A percentile compares a stretch with the other conserved stretches of the same genome.
Conservation (phyloP, 2,797 vertebrate genomes). For the Pipistrellus nathusii region DNA sequence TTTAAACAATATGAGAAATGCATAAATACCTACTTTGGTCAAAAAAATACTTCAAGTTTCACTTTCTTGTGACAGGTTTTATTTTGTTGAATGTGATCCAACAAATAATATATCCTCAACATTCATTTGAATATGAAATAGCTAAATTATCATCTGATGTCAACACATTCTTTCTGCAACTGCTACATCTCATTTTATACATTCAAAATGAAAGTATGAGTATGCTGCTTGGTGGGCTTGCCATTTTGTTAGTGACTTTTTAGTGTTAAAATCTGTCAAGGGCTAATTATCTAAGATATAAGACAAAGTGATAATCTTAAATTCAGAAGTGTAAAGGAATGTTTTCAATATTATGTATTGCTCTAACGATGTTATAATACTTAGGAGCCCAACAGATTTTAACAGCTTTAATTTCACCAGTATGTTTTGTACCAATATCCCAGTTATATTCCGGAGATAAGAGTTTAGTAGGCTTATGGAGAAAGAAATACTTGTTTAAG, state of each 20-base stretch:
- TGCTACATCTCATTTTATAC: neutral
- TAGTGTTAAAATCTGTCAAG: neutral
- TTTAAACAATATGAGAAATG: conserved; percentile 1
- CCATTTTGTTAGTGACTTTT: conserved; percentile 21
- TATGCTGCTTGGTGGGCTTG: neutral
- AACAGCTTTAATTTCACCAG: neutral
- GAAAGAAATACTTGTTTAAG: conserved; percentile 79
- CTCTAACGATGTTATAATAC: neutral
- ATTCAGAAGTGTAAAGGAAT: neutral
- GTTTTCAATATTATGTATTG: neutral
- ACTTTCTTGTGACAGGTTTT: conserved; percentile 37
- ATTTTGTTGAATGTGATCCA: conserved; percentile 4
- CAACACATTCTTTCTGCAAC: neutral
- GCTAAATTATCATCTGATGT: neutral
- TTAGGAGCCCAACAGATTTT: conserved; percentile 66
- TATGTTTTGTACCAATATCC: neutral
- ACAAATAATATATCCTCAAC: neutral
- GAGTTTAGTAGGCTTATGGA: conserved; percentile 77
- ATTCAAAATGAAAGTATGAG: neutral
- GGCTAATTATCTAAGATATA: conserved; percentile 21
- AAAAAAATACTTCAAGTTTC: conserved; percentile 1
- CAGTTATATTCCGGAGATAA: conserved; percentile 79
- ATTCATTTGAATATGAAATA: neutral
- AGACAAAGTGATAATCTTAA: neutral
- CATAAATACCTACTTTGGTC: neutral